Percentiles rank a stretch among this genome's conserved stretches.
Conservation (phyloP, 2,797 vertebrate genomes). For the Pagetopsis macropterus region DNA sequence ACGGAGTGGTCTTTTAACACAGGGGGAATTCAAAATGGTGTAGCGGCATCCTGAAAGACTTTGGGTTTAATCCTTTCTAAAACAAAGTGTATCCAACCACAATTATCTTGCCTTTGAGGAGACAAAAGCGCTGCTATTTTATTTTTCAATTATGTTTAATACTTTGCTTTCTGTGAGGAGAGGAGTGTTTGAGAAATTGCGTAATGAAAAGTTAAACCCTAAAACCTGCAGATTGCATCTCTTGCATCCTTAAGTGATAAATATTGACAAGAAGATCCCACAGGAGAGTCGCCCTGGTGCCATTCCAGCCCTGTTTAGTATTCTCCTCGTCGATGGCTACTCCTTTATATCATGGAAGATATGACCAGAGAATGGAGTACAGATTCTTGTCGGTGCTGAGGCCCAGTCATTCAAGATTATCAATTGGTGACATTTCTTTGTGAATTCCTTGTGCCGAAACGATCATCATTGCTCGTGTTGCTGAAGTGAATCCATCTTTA, state of each 20-base stretch:
- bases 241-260: slow-evolving; percentile 26
- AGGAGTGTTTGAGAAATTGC: slow-evolving; percentile 5
- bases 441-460: not conserved
- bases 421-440: not conserved
- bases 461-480: too few relatives aligned
- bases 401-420: not conserved
- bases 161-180: slow-evolving; percentile 8
- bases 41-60: not conserved
- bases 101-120: not conserved
- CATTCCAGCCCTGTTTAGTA: slow-evolving; percentile 49
- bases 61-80: not conserved
- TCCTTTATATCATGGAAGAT: slow-evolving; percentile 26
- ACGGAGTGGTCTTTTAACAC: slow-evolving; percentile 27
- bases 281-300: slow-evolving; percentile 29
- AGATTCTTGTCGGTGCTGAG: not conserved
- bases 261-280: slow-evolving; percentile 43
- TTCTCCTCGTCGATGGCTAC: slow-evolving; percentile 32
- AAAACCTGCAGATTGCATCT: slow-evolving; percentile 32
- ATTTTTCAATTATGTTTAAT: slow-evolving; percentile 16
- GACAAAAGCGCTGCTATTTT: not conserved
- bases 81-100: slow-evolving; percentile 6
- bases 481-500: not conserved
- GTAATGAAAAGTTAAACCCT: slow-evolving; percentile 5
- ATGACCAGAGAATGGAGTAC: not conserved
- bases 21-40: slow-evolving; percentile 10